Evolutionary conservation across 1,140 invertebrate species (phyloP).

Genomic region (Drosophila persimilis): DNA sequence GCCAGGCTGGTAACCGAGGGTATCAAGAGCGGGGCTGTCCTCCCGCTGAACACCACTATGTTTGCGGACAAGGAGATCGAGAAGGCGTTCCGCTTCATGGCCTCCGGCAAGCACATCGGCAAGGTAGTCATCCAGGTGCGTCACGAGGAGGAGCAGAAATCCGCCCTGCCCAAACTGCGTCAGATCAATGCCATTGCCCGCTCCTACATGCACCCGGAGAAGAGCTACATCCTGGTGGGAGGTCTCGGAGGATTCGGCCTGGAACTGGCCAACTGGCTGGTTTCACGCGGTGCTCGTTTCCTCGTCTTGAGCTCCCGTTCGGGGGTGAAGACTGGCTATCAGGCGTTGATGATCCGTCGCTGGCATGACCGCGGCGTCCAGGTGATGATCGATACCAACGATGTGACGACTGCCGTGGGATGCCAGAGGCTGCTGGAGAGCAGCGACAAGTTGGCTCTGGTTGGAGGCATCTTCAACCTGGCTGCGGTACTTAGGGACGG

Average conservation of each 20-base stretch:
- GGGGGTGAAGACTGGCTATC: slow-evolving; percentile 94
- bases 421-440: slow-evolving; percentile 88
- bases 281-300: slow-evolving; percentile 91
- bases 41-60: slow-evolving; percentile 91
- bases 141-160: slow-evolving; percentile 87
- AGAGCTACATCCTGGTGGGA: slow-evolving; percentile 93
- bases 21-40: slow-evolving; percentile 92
- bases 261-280: slow-evolving; percentile 96
- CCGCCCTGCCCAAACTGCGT: slow-evolving; percentile 83
- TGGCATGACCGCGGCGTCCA: slow-evolving; percentile 89
- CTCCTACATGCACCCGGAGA: slow-evolving; percentile 93
- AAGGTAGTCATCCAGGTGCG: slow-evolving; percentile 96
- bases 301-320: slow-evolving; percentile 94
- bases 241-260: slow-evolving; percentile 98
- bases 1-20: slow-evolving; percentile 90
- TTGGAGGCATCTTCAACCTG: slow-evolving; percentile 97
- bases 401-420: slow-evolving; percentile 86
- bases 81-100: slow-evolving; percentile 97
- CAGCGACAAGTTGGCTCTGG: slow-evolving; percentile 88
- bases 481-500: slow-evolving; percentile 94
- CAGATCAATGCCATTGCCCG: slow-evolving; percentile 90
- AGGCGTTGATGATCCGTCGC: slow-evolving; percentile 89
- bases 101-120: slow-evolving; percentile 97
- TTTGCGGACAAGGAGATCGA: slow-evolving; percentile 94
- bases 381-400: slow-evolving; percentile 89